phyloP scores from a whole-genome alignment of 2,888 invertebrate genomes.

The Cheilosia scutellata region DNA sequence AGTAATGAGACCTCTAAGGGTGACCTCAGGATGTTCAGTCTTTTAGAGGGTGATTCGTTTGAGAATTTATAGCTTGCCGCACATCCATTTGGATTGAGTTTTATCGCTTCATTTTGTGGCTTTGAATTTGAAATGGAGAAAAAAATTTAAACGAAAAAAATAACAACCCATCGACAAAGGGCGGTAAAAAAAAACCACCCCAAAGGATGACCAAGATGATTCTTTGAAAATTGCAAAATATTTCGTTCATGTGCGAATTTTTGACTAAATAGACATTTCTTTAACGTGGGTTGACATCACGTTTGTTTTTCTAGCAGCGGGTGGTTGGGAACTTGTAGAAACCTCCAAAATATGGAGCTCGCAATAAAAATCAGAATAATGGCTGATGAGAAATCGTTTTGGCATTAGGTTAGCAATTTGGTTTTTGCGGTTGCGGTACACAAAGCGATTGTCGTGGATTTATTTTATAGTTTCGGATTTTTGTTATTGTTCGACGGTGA shows the following conservation, averaged over 20 bases:
- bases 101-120: slow-evolving; percentile 75
- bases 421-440: slow-evolving; percentile 11
- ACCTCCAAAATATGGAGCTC: slow-evolving; percentile 40
- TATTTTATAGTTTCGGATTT: slow-evolving; percentile 42
- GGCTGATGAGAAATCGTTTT: slow-evolving; percentile 56
- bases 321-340: slow-evolving; percentile 29
- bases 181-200: slow-evolving; percentile 20
- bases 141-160: slow-evolving; percentile 56
- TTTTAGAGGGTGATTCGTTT: slow-evolving; percentile 34
- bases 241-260: slow-evolving; percentile 29
- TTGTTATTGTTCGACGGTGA: slow-evolving; percentile 27
- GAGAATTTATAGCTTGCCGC: slow-evolving; percentile 14
- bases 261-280: slow-evolving; percentile 70
- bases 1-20: slow-evolving; percentile 73
- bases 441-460: slow-evolving; percentile 44
- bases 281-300: slow-evolving; percentile 61
- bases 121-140: slow-evolving; percentile 75
- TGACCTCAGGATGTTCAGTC: slow-evolving; percentile 52
- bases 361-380: slow-evolving; percentile 71
- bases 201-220: slow-evolving; percentile 6
- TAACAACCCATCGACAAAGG: slow-evolving; percentile 11
- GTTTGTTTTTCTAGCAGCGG: neutral
- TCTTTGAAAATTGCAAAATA: slow-evolving; percentile 42
- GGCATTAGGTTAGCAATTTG: slow-evolving; percentile 30
- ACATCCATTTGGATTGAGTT: slow-evolving; percentile 57